Base-by-base conservation (phyloP, 2,888 invertebrate species). In the Drosophila nigricruria region DNA sequence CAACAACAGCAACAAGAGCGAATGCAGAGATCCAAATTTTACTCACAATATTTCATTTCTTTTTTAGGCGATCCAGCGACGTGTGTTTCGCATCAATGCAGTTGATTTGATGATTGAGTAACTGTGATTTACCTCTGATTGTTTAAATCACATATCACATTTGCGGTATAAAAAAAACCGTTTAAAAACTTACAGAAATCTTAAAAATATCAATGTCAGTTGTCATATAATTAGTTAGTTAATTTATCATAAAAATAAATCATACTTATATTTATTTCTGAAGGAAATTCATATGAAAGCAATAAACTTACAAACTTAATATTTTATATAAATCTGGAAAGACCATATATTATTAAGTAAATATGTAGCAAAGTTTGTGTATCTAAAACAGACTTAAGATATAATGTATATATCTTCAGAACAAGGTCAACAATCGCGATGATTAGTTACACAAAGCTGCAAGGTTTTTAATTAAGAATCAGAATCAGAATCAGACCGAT, bases 1-100 rank as follows among this genome's bases (percentile, higher is more conserved):
- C 74, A 78, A 57, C 61, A 57, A 40, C 61, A 66, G 56, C 62
- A 70, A 69, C 73, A 73, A 63, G 58, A 68, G 65, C 67, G 69
- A 71, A 66, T 67, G 38, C 49, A 63, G 32, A 62, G 70, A 59
- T 42, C 27, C 27, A 66, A 60, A 85, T 66, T 56, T 53, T 30
- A 30, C 49, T 64, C 64, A 36, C 47, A 53, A 57, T 43, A 42
- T 50, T 62, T 65, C 32, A 58, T 61, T 74, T 70, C 62, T 52
- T 64, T 73, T 73, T n/a, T 32, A 49, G 40, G 52, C 27, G 53
- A 45, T 45, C 32, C 58, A 34, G 38, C 60, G 23, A 12, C 47
- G 42, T 57, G 65, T 72, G 50, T 56, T 18, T 47, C 73, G 61
- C 76, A 42, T 68, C 64, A 64, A 27, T 76, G 25, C 53, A 49